These are phyloP conservation scores for Mareca penelope DNA, from an alignment of 2,797 vertebrate species.

Conservation along the genomic window DNA sequence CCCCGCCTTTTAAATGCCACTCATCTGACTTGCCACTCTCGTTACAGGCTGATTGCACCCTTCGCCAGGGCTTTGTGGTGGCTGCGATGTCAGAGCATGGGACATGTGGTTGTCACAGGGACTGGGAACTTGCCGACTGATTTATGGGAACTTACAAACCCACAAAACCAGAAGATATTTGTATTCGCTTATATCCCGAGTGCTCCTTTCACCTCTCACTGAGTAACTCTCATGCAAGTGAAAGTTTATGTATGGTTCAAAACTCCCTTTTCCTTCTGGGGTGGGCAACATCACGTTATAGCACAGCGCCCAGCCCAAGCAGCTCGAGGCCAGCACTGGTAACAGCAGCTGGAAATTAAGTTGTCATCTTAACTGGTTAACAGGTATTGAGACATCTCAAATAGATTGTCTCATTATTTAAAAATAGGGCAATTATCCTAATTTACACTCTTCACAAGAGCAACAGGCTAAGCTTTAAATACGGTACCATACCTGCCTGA, in stretches of 20 bases:
- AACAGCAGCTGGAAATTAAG: conserved; percentile 12
- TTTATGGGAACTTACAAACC: conserved; percentile 35
- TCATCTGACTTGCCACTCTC: neutral
- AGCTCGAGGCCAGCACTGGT: neutral
- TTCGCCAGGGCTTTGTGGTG: neutral
- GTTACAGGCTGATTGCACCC: neutral
- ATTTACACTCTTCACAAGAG: conserved; percentile 18
- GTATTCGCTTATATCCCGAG: conserved; percentile 13
- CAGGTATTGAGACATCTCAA: neutral
- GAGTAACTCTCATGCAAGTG: neutral
- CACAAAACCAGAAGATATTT: conserved; percentile 40
- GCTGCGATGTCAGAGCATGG: neutral
- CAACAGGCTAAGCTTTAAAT: neutral
- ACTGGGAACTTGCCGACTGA: conserved; percentile 26
- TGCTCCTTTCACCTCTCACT: conserved; percentile 13
- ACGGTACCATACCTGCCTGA: neutral
- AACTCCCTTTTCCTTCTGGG: neutral
- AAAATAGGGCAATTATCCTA: conserved; percentile 8
- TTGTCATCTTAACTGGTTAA: conserved; percentile 22
- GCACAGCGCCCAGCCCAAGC: neutral
- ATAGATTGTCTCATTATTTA: neutral
- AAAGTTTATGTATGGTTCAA: neutral
- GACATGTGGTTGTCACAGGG: neutral
- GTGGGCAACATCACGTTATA: neutral
- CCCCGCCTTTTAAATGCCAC: neutral